Evolutionary conservation across 2,888 invertebrate species (phyloP).

Genomic region (Phortica magna): DNA sequence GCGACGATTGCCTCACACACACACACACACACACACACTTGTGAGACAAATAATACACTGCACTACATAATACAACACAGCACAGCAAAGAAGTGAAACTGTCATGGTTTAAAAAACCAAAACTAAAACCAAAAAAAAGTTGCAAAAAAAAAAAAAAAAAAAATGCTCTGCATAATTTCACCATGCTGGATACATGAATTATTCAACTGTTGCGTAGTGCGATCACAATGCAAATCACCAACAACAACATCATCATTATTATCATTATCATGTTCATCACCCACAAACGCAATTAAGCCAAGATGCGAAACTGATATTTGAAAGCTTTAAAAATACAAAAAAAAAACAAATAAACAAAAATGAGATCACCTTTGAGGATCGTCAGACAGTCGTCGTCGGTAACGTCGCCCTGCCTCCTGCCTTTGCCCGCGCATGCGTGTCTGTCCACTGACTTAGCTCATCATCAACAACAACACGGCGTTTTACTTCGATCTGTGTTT

Average conservation of each 20-base stretch:
- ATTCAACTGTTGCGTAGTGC: constrained; percentile 22
- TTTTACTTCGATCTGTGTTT: neutral
- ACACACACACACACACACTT: neutral
- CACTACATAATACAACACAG: no score
- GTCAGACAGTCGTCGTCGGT: neutral
- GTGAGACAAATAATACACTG: neutral
- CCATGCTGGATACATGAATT: constrained; percentile 19
- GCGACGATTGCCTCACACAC: neutral
- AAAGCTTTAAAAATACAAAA: neutral
- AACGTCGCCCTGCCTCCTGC: neutral
- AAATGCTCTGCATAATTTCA: constrained; percentile 10
- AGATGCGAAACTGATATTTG: neutral
- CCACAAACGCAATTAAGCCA: neutral
- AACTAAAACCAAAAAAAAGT: neutral
- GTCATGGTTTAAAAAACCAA: neutral
- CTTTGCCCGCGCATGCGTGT: no score
- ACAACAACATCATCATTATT: neutral
- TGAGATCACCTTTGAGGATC: constrained; percentile 15
- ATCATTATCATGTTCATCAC: neutral
- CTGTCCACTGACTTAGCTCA: neutral
- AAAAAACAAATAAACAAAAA: neutral
- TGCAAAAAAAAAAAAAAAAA: neutral
- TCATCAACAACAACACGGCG: neutral
- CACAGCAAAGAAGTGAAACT: neutral
- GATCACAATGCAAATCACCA: neutral